Conservation (phyloP, 2,113 vertebrate genomes). For the Gymnocephalus cernua region DNA sequence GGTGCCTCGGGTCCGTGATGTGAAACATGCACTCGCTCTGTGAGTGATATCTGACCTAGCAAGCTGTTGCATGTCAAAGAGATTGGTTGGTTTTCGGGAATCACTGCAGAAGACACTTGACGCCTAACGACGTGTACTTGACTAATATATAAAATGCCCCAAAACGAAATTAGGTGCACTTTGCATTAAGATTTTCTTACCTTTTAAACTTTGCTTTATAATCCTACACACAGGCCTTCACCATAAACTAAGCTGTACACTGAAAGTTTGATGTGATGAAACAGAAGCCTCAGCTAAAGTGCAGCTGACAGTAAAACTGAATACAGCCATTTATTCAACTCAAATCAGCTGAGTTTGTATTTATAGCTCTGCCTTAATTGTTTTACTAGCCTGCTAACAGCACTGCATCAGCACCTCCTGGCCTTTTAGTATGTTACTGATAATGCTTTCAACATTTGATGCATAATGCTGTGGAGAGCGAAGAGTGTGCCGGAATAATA, state of each 20-base stretch:
- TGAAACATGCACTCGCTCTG: not conserved
- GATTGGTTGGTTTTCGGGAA: constrained; percentile 18
- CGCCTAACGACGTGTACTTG: not conserved
- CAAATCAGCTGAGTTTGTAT: constrained; percentile 74
- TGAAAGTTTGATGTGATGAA: constrained; percentile 46
- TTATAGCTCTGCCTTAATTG: constrained; percentile 75
- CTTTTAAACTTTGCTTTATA: not conserved
- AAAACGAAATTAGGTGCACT: not conserved
- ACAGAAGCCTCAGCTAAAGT: constrained; percentile 42
- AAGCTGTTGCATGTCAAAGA: not conserved
- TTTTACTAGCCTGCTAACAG: constrained; percentile 71
- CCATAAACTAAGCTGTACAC: constrained; percentile 4
- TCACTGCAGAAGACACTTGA: not conserved
- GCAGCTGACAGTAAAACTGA: constrained; percentile 62
- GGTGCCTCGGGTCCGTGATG: constrained; percentile 14
- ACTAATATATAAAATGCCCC: not conserved
- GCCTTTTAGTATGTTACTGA: constrained; percentile 72
- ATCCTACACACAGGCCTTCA: not conserved
- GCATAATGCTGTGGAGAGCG: constrained; percentile 35
- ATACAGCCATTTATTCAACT: constrained; percentile 65
- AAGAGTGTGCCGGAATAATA: constrained; percentile 41
- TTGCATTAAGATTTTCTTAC: not conserved
- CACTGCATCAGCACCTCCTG: constrained; percentile 72
- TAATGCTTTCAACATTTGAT: constrained; percentile 68
- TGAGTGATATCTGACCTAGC: not conserved